Evolutionary conservation across 1,140 invertebrate species (phyloP), one percentile per base, ranked within the genome.

Genomic region (Drosophila takahashii): DNA sequence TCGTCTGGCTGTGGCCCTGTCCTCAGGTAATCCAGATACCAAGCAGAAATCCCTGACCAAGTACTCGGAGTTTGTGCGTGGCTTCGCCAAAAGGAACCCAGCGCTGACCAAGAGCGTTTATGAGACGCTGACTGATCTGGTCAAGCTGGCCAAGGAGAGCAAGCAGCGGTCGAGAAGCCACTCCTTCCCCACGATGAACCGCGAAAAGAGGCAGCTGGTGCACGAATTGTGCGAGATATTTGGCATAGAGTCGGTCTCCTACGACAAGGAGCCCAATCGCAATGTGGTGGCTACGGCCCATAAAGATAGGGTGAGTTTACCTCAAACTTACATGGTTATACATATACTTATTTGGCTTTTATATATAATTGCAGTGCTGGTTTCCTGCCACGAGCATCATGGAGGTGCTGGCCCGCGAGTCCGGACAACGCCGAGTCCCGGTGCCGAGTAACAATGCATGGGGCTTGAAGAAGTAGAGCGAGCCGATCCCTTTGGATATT

Each of bases 201-300:
- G 96, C 13, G 96, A 98, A 64, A 98, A 98, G 89, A 94, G 98
- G 10, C 94, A 95, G 54, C 95, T 99, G 77, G 95, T 99, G 8
- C 98, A 99, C 92, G 98, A 99, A 90, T 95, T 98, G 81, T 98
- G 97, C 71, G 96, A 98, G 87, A 96, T 97, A 91, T 99, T 99
- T 94, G 97, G 98, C 3, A 97, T 97, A 80, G 95, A 98, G 87
- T 97, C 97, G 66, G 95, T 97, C 47, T 97, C 97, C 47, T 98
- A 98, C 91, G 98, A 99, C 93, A 95, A 96, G 29, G 98, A 99
- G 91, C 98, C 98, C 0, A 98, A 98, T 90, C 94, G 97, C 62
- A 99, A 98, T 93, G 96, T 99, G 10, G 97, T 99, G 26, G 98
- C 96, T 6, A 99, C 97, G 18, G 98, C 98, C 34, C 94, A 95